Percentiles rank a stretch among this genome's conserved stretches.
Evolutionary conservation across 2,113 vertebrate species (phyloP).

Genomic region (Amia ocellicauda): DNA sequence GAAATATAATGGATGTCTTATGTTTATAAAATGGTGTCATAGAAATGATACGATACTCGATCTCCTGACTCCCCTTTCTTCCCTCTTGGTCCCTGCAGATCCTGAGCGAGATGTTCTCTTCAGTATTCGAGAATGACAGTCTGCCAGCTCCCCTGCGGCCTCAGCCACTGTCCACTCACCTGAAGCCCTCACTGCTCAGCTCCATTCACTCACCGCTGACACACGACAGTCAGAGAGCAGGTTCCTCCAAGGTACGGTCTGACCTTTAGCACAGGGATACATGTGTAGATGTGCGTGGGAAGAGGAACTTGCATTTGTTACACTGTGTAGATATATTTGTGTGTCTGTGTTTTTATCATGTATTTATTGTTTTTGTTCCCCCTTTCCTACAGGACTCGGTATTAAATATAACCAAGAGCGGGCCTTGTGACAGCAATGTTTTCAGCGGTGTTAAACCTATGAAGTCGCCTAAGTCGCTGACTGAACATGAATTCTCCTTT

Average conservation of each 20-base stretch:
- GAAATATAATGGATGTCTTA: too few species aligned
- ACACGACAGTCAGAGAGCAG: constrained; percentile 51
- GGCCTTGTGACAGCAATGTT: constrained; percentile 51
- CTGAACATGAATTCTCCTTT: constrained; percentile 44
- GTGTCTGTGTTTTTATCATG: too few species aligned
- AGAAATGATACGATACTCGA: too few species aligned
- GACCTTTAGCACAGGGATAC: too few species aligned
- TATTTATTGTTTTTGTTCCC: too few species aligned
- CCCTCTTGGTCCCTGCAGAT: constrained; percentile 59
- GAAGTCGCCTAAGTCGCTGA: constrained; percentile 41
- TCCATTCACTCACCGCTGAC: constrained; percentile 53
- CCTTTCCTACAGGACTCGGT: constrained; percentile 69
- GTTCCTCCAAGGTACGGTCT: constrained; percentile 68
- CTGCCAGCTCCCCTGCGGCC: constrained; percentile 66
- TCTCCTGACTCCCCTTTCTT: background rate
- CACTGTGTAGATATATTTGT: too few species aligned
- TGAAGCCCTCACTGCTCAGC: constrained; percentile 71
- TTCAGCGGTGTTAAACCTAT: constrained; percentile 49
- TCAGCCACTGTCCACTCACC: constrained; percentile 56
- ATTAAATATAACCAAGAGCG: constrained; percentile 62
- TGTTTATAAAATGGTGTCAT: background rate
- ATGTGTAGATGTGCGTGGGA: too few species aligned
- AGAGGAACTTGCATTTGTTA: too few species aligned
- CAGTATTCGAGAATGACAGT: constrained; percentile 78
- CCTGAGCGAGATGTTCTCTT: constrained; percentile 84